Percentiles rank a stretch among this genome's conserved stretches.
Evolutionary conservation across 2,797 vertebrate genomes (phyloP).

Genomic region (Salarias fasciatus): DNA sequence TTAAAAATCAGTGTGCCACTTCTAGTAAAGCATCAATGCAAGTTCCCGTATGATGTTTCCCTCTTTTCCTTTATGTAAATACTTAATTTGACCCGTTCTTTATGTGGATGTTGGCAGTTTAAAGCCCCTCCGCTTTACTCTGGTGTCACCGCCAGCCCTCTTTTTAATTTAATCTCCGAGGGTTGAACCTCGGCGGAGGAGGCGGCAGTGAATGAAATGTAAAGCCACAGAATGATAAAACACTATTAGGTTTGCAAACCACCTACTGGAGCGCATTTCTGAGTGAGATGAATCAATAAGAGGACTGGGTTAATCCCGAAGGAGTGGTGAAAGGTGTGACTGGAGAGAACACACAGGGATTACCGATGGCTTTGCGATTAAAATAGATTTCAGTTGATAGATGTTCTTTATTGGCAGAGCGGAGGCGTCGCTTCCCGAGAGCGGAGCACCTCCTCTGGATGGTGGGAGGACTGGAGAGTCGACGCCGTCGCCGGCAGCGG

Average conservation of each 20-base stretch:
- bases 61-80: too few species aligned
- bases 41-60: too few species aligned
- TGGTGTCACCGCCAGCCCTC: background rate
- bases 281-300: slow-evolving; percentile 37
- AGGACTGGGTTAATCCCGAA: slow-evolving; percentile 33
- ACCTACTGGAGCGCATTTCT: slow-evolving; percentile 20
- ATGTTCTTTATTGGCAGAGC: slow-evolving; percentile 27
- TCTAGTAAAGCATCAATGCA: too few species aligned
- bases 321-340: slow-evolving; percentile 29
- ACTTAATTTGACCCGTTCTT: too few species aligned
- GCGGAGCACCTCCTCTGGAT: slow-evolving; percentile 11
- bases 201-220: slow-evolving; percentile 2
- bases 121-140: background rate
- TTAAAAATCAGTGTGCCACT: too few species aligned
- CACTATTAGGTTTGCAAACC: slow-evolving; percentile 10
- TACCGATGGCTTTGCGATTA: slow-evolving; percentile 34
- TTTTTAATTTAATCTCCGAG: slow-evolving; percentile 28
- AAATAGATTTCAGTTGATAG: slow-evolving; percentile 42
- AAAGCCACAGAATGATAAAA: slow-evolving; percentile 13
- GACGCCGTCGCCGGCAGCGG: too few species aligned
- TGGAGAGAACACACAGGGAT: slow-evolving; percentile 26
- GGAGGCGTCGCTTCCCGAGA: slow-evolving; percentile 29
- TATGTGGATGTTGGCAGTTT: too few species aligned
- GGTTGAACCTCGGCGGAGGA: slow-evolving; percentile 28
- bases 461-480: slow-evolving; percentile 25